Conservation (phyloP, 2,797 vertebrate species). For the Ptychadena robeensis region DNA sequence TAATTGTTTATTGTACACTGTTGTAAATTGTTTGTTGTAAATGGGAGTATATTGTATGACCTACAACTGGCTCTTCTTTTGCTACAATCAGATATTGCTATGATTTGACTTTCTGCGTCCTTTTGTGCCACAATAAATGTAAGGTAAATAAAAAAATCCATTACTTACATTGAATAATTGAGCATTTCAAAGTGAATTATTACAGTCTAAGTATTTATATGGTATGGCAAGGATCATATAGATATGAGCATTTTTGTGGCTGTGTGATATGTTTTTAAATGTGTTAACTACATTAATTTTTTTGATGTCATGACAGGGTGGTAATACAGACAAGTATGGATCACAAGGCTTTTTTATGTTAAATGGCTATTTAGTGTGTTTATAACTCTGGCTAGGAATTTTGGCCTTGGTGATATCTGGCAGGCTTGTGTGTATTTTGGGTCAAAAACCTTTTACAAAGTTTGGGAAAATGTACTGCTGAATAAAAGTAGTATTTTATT, state of each 20-base stretch:
- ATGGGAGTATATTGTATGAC: no score
- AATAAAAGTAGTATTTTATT: conserved; percentile 2
- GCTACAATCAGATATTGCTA: neutral
- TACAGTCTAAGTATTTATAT: conserved; percentile 20
- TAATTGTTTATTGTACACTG: no score
- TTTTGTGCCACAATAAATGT: conserved; percentile 25
- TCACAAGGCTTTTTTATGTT: conserved; percentile 27
- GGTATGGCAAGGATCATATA: conserved; percentile 1
- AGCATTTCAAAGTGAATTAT: conserved; percentile 9
- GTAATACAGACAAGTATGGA: conserved; percentile 37
- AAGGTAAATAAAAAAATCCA: neutral
- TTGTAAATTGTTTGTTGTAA: no score
- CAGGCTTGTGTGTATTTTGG: conserved; percentile 36
- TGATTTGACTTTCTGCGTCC: conserved; percentile 3
- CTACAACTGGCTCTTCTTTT: neutral
- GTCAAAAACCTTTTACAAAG: conserved; percentile 24
- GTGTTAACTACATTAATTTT: conserved; percentile 8
- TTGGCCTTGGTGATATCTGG: conserved; percentile 43
- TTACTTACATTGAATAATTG: neutral
- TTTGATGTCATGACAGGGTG: conserved; percentile 16
- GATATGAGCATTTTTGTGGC: conserved; percentile 12
- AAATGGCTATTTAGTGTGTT: conserved; percentile 34
- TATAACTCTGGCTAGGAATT: conserved; percentile 45
- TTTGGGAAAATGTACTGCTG: conserved; percentile 12
- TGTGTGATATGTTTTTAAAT: conserved; percentile 16